These are phyloP conservation scores for Pollenia griseotomentosa DNA, from an alignment of 2,888 invertebrate species.

Conservation along the genomic window DNA sequence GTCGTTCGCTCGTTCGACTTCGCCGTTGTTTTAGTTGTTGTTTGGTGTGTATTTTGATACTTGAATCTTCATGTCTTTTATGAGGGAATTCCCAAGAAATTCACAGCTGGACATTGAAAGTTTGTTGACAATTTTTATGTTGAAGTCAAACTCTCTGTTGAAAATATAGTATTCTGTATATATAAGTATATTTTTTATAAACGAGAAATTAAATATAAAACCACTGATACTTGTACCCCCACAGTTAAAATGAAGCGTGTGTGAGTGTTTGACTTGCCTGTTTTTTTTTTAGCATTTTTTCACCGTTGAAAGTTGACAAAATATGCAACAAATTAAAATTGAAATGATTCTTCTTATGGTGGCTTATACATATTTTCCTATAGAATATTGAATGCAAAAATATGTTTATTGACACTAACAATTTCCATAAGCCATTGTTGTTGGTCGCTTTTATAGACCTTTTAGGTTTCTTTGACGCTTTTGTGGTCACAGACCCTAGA, in stretches of 20 bases:
- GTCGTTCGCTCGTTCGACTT: slow-evolving; percentile 25
- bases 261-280: slow-evolving; percentile 8
- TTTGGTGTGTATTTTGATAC: slow-evolving; percentile 71
- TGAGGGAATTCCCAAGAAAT: slow-evolving; percentile 83
- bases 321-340: slow-evolving; percentile 78
- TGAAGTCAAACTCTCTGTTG: slow-evolving; percentile 58
- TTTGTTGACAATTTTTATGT: slow-evolving; percentile 76
- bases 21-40: slow-evolving; percentile 29
- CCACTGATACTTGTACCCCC: slow-evolving; percentile 55
- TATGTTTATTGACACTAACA: slow-evolving; percentile 67
- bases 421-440: slow-evolving; percentile 68
- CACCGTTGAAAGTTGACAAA: slow-evolving; percentile 74
- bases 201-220: slow-evolving; percentile 64
- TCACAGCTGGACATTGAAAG: slow-evolving; percentile 81
- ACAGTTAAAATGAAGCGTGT: slow-evolving; percentile 40
- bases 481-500: slow-evolving; percentile 41
- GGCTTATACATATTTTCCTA: neutral
- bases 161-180: neutral
- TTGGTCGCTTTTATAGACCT: slow-evolving; percentile 16
- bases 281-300: slow-evolving; percentile 14
- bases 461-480: slow-evolving; percentile 34
- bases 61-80: slow-evolving; percentile 73
- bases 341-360: slow-evolving; percentile 57
- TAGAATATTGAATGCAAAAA: slow-evolving; percentile 61
- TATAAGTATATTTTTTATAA: slow-evolving; percentile 5